Percentiles rank a stretch among this genome's conserved stretches.
These are phyloP conservation scores for Echinometra lucunter DNA, from an alignment of 53 echinoderm and acorn worm genomes.

Conservation along the genomic window DNA sequence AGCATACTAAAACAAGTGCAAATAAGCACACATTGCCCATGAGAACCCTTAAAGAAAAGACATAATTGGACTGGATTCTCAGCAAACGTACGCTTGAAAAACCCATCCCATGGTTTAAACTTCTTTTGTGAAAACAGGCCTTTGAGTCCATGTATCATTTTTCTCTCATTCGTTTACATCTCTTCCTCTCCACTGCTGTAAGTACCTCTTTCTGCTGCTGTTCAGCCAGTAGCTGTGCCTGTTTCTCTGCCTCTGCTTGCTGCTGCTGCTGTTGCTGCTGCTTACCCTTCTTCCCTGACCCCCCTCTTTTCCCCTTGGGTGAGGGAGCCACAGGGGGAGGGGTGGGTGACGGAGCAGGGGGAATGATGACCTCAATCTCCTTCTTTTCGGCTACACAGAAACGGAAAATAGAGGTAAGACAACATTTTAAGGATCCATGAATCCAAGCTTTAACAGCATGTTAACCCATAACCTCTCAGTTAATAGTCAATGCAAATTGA, in stretches of 20 bases:
- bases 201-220: slow-evolving; percentile 91
- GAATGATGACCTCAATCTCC: slow-evolving; percentile 84
- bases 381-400: slow-evolving; percentile 73
- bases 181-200: not conserved
- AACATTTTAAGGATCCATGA: not conserved
- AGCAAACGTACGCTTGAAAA: too few relatives aligned
- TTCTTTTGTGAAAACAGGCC: too few relatives aligned
- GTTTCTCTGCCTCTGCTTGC: slow-evolving; percentile 84
- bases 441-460: not conserved
- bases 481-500: not conserved
- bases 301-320: slow-evolving; percentile 81
- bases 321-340: slow-evolving; percentile 85
- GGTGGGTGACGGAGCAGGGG: slow-evolving; percentile 79
- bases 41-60: too few relatives aligned
- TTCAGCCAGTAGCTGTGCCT: slow-evolving; percentile 86
- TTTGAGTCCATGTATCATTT: not conserved
- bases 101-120: too few relatives aligned
- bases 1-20: too few relatives aligned
- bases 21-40: too few relatives aligned
- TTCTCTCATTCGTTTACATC: too few relatives aligned
- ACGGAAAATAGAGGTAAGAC: not conserved
- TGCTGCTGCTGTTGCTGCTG: slow-evolving; percentile 80
- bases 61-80: too few relatives aligned
- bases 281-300: slow-evolving; percentile 94
- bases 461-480: not conserved